Evolutionary conservation across 2,797 vertebrate species (phyloP).

Genomic region (Alcedo quadribrachys): DNA sequence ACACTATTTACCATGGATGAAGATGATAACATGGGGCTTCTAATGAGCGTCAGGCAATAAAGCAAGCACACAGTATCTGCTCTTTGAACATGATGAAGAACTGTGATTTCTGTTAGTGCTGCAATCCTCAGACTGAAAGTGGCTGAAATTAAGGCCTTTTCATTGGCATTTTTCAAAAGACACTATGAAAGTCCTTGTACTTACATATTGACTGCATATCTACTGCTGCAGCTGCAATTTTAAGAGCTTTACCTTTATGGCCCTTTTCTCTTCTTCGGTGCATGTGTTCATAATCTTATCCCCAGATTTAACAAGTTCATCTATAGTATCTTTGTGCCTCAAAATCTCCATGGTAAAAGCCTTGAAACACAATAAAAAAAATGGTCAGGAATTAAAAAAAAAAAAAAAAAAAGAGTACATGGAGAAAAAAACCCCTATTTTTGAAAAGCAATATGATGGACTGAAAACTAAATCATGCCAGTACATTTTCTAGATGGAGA

Average conservation of each 20-base stretch:
- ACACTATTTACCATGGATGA: not conserved
- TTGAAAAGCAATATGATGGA: not conserved
- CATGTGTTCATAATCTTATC: conserved; percentile 87
- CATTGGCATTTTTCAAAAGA: not conserved
- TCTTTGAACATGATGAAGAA: not conserved
- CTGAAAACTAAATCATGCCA: conserved; percentile 49
- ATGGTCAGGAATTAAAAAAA: not conserved
- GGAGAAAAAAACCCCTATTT: not conserved
- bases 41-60: not conserved
- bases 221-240: not conserved
- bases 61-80: not conserved
- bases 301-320: conserved; percentile 90
- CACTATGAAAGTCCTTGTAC: not conserved
- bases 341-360: conserved; percentile 96
- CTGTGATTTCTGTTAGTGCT: not conserved
- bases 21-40: not conserved
- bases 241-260: conserved; percentile 82
- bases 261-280: conserved; percentile 88
- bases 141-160: not conserved
- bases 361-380: conserved; percentile 76
- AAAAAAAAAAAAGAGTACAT: not conserved
- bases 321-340: conserved; percentile 94
- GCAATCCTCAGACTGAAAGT: not conserved
- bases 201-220: not conserved
- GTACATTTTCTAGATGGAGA: conserved; percentile 40